These are phyloP conservation scores for Pseudomyrmex cubaensis DNA, from an alignment of 1,140 invertebrate species.

Conservation along the genomic window DNA sequence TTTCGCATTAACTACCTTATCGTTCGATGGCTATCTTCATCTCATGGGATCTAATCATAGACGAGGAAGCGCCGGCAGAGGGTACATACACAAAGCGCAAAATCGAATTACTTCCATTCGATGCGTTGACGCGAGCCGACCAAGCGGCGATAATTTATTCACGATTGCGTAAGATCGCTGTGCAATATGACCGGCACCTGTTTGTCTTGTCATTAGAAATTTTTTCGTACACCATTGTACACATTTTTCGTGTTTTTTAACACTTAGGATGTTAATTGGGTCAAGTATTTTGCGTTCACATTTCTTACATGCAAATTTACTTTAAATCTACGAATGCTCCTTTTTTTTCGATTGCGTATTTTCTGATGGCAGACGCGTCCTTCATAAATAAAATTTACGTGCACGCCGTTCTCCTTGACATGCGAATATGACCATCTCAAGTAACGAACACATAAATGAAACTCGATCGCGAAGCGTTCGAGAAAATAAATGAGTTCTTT, in stretches of 20 bases:
- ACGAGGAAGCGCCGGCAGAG: constrained; percentile 17
- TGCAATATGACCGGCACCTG: not conserved
- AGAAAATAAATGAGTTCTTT: too few relatives aligned
- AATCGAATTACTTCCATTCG: constrained; percentile 51
- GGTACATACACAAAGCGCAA: not conserved
- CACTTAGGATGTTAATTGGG: too few relatives aligned
- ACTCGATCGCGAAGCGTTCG: too few relatives aligned
- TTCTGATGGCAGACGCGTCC: not conserved
- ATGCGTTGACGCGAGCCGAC: constrained; percentile 13
- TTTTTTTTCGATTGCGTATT: not conserved
- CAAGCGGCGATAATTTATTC: constrained; percentile 48
- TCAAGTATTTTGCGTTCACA: not conserved
- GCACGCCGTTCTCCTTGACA: constrained; percentile 9
- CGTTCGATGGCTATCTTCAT: constrained; percentile 6
- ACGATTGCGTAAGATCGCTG: constrained; percentile 21
- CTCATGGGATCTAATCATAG: constrained; percentile 26
- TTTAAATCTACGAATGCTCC: too few relatives aligned
- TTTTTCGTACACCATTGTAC: not conserved
- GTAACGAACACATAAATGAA: not conserved
- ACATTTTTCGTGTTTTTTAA: not conserved
- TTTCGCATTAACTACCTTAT: not conserved
- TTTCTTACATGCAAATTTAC: not conserved
- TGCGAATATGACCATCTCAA: not conserved
- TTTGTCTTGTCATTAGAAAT: not conserved
- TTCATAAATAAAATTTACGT: constrained; percentile 7